These are phyloP conservation scores for Magallana nippona DNA, from an alignment of 2,888 invertebrate genomes.

Conservation along the genomic window DNA sequence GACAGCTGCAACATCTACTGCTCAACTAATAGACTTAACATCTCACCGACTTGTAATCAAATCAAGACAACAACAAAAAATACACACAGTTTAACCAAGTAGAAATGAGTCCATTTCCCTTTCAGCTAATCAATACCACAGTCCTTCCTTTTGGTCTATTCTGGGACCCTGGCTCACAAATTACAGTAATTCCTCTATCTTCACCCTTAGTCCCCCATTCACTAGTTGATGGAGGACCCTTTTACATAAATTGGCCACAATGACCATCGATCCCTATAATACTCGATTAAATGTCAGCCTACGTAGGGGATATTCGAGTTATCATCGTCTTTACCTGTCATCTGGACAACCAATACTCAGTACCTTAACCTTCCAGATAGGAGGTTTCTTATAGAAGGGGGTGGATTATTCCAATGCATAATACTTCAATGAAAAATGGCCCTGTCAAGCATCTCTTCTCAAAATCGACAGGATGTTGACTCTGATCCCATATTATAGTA, in stretches of 20 bases:
- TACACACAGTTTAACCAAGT: constrained; percentile 28
- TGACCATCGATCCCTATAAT: constrained; percentile 19
- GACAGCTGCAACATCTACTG: constrained; percentile 1
- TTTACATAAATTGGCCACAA: constrained; percentile 11
- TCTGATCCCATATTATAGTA: too few relatives aligned
- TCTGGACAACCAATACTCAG: neutral
- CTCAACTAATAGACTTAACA: neutral
- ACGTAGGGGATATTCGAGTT: neutral
- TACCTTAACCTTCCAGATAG: neutral
- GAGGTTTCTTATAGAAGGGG: neutral
- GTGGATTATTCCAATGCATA: neutral
- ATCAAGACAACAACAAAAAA: neutral
- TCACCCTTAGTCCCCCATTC: neutral
- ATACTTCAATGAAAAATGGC: neutral
- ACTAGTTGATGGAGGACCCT: constrained; percentile 18
- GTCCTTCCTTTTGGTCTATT: constrained; percentile 8
- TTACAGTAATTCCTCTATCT: constrained; percentile 17
- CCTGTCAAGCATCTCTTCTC: neutral
- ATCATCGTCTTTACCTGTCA: constrained; percentile 15
- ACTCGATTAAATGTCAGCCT: neutral
- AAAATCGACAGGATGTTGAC: too few relatives aligned
- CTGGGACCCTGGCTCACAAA: neutral
- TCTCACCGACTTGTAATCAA: constrained; percentile 23
- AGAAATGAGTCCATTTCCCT: constrained; percentile 17
- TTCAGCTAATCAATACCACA: constrained; percentile 4